These are phyloP conservation scores for Drosophila meridiana DNA, from an alignment of 2,888 invertebrate species.

Conservation along the genomic window DNA sequence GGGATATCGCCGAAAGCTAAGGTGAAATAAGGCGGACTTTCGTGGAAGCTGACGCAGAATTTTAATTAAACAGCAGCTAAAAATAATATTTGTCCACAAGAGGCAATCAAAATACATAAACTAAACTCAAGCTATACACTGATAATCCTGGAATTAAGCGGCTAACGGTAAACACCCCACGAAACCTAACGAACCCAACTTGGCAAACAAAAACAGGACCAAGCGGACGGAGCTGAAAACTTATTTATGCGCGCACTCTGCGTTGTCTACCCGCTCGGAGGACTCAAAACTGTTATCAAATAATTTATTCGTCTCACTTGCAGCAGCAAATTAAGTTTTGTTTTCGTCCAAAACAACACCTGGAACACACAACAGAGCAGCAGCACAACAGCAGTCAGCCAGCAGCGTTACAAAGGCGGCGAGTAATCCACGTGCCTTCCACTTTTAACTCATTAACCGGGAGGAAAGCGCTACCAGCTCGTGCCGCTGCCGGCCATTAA, in stretches of 20 bases:
- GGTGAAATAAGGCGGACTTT: conserved; percentile 5
- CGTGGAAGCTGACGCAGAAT: conserved; percentile 22
- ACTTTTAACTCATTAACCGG: conserved; percentile 79
- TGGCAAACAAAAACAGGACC: conserved; percentile 46
- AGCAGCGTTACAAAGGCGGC: conserved; percentile 37
- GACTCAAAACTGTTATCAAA: conserved; percentile 73
- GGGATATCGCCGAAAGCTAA: not conserved
- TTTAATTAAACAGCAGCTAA: conserved; percentile 51
- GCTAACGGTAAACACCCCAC: conserved; percentile 59
- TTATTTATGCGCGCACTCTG: conserved; percentile 61
- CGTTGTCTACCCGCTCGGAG: not conserved
- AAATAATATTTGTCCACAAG: conserved; percentile 60
- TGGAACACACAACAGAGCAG: conserved; percentile 21
- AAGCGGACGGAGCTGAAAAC: conserved; percentile 57
- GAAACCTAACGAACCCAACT: conserved; percentile 16
- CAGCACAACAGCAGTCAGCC: not conserved
- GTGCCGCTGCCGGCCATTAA: conserved; percentile 66
- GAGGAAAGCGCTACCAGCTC: conserved; percentile 37
- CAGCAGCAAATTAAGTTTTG: conserved; percentile 79
- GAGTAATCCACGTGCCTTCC: conserved; percentile 74
- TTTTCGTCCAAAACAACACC: conserved; percentile 37
- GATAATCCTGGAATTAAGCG: conserved; percentile 68
- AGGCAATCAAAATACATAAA: conserved; percentile 59
- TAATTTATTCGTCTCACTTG: conserved; percentile 78
- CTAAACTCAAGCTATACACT: conserved; percentile 59